Evolutionary conservation across 2,888 invertebrate species (phyloP).

Genomic region (Torymus aiolomorphi): DNA sequence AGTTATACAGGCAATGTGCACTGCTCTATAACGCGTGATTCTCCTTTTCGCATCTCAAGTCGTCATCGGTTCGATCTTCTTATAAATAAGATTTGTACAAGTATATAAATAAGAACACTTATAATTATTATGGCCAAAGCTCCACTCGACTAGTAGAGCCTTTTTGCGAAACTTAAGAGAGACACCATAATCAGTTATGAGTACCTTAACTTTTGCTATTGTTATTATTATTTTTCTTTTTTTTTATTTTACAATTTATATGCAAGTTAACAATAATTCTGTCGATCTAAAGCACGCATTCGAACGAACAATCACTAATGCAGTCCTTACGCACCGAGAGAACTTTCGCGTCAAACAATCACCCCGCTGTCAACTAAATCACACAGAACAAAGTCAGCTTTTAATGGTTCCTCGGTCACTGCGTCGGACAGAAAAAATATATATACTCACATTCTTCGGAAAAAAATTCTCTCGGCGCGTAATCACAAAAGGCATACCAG

Average conservation of each 20-base stretch:
- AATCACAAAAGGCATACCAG: too few species aligned
- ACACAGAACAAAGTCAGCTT: too few species aligned
- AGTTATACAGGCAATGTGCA: not conserved
- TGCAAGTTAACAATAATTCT: not conserved
- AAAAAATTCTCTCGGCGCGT: too few species aligned
- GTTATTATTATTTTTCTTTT: not conserved
- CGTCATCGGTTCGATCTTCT: not conserved
- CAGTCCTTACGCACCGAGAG: too few species aligned
- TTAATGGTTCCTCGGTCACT: too few species aligned
- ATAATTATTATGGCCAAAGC: constrained; percentile 50
- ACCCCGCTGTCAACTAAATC: too few species aligned
- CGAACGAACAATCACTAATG: not conserved
- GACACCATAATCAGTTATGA: not conserved
- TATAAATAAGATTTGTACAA: constrained; percentile 52
- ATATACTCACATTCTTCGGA: too few species aligned
- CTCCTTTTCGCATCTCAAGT: not conserved
- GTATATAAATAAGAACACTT: constrained; percentile 53
- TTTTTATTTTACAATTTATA: not conserved
- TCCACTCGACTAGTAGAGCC: constrained; percentile 9
- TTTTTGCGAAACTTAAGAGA: not conserved
- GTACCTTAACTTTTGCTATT: not conserved
- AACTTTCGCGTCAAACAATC: too few species aligned
- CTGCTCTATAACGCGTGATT: not conserved
- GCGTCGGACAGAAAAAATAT: too few species aligned
- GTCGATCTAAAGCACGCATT: not conserved